A percentile compares a stretch with the other conserved stretches of the same genome.
These are phyloP conservation scores for Lucifuga dentata DNA, from an alignment of 2,113 vertebrate species.

Conservation along the genomic window DNA sequence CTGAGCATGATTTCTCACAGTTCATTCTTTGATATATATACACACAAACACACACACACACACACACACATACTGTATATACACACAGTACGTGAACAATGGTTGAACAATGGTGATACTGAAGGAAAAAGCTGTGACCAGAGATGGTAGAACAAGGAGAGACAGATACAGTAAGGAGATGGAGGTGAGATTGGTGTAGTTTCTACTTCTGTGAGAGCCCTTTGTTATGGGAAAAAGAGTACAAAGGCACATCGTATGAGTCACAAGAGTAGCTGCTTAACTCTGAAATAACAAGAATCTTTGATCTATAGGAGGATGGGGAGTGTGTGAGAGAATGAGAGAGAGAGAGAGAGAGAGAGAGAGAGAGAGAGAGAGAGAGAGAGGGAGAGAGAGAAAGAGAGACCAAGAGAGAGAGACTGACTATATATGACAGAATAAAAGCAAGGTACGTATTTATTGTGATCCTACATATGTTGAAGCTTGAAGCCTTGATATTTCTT, in stretches of 20 bases:
- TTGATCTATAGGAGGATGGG: constrained; percentile 22
- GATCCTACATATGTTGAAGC: constrained; percentile 14
- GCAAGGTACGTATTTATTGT: constrained; percentile 22
- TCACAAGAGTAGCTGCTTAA: constrained; percentile 45
- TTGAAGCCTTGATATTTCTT: constrained; percentile 22
- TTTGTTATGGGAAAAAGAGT: constrained; percentile 50
- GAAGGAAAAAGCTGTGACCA: constrained; percentile 8
- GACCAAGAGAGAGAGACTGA: constrained; percentile 22
- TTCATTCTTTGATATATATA: constrained; percentile 8
- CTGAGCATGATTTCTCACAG: constrained; percentile 35
- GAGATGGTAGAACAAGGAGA: background rate
- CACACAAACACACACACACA: no score
- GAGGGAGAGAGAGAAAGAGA: background rate
- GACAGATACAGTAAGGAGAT: constrained; percentile 4
- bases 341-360: constrained; percentile 12
- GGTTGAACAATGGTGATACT: constrained; percentile 14
- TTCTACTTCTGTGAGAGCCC: constrained; percentile 6
- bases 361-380: constrained; percentile 8
- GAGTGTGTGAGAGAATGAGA: constrained; percentile 1
- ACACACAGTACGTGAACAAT: background rate
- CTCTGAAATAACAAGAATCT: constrained; percentile 47
- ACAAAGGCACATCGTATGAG: constrained; percentile 24
- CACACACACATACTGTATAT: no score
- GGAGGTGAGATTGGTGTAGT: constrained; percentile 13
- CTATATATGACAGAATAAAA: constrained; percentile 34